Evolutionary conservation across 2,797 vertebrate genomes (phyloP), one percentile per base, ranked within the genome.

Genomic region (Odontamblyopus rebecca): DNA sequence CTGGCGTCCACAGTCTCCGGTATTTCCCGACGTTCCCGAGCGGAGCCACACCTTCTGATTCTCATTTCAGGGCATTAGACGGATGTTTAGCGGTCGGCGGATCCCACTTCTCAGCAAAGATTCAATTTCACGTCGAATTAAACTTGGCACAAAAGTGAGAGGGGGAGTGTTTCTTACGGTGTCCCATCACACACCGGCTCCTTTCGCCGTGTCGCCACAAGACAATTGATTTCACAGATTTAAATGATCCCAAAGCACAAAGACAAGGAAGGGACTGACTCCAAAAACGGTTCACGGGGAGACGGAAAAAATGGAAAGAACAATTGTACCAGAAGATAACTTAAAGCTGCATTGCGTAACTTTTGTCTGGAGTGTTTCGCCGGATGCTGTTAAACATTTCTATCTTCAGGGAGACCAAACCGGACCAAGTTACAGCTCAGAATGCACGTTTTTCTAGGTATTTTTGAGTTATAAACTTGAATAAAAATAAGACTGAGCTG

Each of bases 121-220:
- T 68, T 68, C 30, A 68, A 68, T 68, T 68, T 68, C 50, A 54
- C 50, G 65, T 53, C 11, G 30, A 67, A 67, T 67, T 53, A 67
- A 67, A 67, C 65, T 54, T 67, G 29, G 27, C 50, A 35, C 48
- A 67, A 54, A 32, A 35, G 18, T n/a, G 65, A 23, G 65, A 35
- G 29, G 13, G 54, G 53, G 65, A 9, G 50, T 29, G 13, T 67
- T 53, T 29, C 53, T 53, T 16, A 19, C 27, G 32, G 26, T 53
- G 65, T 67, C 48, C 50, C 27, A 67, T 56, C 50, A 56, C 35
- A 68, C 29, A 1, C 4, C 11, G 3, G 50, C 30, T 26, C 51
- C 50, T 67, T 32, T 18, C 26, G 30, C 44, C 2, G 2, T 18
- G 41, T 51, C 41, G 13, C 63, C 27, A 23, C 13, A 1, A 26